Base-by-base conservation (phyloP, 2,888 invertebrate genomes). In the Hololepta plana region DNA sequence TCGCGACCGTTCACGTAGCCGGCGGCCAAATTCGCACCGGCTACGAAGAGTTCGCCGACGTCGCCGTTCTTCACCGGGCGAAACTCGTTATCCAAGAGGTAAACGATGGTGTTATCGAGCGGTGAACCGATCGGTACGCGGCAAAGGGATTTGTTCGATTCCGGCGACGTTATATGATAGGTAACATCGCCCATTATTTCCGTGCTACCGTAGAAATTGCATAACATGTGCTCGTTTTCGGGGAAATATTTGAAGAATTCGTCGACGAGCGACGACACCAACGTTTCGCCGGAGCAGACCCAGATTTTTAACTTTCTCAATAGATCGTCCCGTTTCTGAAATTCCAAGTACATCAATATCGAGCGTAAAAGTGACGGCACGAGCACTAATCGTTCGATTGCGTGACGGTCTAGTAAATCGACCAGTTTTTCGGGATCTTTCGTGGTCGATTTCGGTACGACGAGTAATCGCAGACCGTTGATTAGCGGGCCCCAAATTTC, bases 101-200 rank as follows among this genome's bases (percentile, higher is more conserved):
- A 88, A 2, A 88, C 61, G 2, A 71, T 65, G 12, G 77, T 80
- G 49, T 88, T 88, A 47, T 77, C 72, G 1, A 88, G 49, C 0
- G 85, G 81, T 12, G 62, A 49, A 13, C 85, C 85, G n/a, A n/a
- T n/a, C n/a, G n/a, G n/a, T n/a, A n/a, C n/a, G n/a, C n/a, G 73
- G 45, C 0, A 39, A 40, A 20, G 28, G 29, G 11, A n/a, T 3
- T 5, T 20, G 8, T 24, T 24, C n/a, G n/a, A n/a, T n/a, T n/a
- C n/a, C n/a, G n/a, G n/a, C n/a, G n/a, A n/a, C n/a, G 85, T 59
- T 1, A 73, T 60, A 38, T 75, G 72, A 42, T 68, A 85, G 0
- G 85, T 84, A 2, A 88, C 84, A 46, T 87, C 88, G 0, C 84
- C 88, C 76, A 87, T 85, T 1, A 85, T 72, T 50, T 90, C 90